Conservation (phyloP, 2,113 vertebrate genomes). For the Ciconia maguari region DNA sequence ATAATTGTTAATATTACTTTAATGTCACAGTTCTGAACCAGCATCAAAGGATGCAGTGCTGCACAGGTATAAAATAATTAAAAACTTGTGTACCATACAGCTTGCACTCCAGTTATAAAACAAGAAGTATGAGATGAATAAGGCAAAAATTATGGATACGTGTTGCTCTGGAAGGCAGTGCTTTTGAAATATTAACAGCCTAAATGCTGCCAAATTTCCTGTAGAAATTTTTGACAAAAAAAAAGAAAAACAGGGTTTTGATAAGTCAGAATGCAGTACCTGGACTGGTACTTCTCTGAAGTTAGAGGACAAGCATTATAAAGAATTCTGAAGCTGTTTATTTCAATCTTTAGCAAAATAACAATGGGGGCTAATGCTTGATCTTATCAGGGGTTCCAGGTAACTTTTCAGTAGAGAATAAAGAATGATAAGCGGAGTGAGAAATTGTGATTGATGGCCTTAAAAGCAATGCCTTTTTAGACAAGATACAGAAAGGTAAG, state of each 20-base stretch:
- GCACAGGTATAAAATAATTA: not conserved
- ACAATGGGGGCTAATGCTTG: not conserved
- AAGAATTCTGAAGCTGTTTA: not conserved
- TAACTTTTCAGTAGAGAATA: not conserved
- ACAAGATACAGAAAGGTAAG: not conserved
- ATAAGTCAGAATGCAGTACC: not conserved
- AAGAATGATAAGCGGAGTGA: not conserved
- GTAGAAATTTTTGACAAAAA: not conserved
- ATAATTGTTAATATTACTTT: not conserved
- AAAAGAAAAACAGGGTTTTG: not conserved
- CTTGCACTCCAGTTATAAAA: not conserved
- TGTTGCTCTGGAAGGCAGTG: not conserved
- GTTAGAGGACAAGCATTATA: not conserved
- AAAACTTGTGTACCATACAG: not conserved
- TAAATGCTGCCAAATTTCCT: not conserved
- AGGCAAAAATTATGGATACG: accelerated
- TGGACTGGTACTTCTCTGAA: not conserved
- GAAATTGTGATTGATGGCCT: not conserved
- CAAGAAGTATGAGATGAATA: not conserved
- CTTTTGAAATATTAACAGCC: not conserved
- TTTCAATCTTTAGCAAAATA: not conserved
- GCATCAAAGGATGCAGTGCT: not conserved
- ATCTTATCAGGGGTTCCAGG: not conserved
- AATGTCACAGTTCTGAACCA: not conserved
- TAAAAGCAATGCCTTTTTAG: not conserved